phyloP scores from a whole-genome alignment of 2,888 invertebrate species.

The Heliconius ismenius region DNA sequence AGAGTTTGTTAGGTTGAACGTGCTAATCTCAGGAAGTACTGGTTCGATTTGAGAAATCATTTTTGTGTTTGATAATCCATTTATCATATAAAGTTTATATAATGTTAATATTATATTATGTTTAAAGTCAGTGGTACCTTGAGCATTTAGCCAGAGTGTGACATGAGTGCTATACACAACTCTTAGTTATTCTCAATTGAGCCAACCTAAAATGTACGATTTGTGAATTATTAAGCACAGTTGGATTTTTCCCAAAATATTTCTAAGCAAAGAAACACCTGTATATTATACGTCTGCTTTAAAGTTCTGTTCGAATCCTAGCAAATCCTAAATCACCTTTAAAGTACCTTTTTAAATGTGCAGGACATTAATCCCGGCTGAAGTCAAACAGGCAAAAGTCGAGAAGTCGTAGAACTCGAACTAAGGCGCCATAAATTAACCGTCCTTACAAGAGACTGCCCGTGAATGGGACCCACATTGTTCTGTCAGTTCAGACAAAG shows the following conservation, averaged over 20 bases:
- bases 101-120: too few relatives aligned
- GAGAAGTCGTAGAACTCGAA: slow-evolving; percentile 42
- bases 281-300: not conserved
- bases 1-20: not conserved
- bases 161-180: too few relatives aligned
- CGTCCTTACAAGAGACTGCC: slow-evolving; percentile 58
- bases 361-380: slow-evolving; percentile 39
- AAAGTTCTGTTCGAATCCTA: not conserved
- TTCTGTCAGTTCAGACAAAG: slow-evolving; percentile 72
- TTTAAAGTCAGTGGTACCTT: too few relatives aligned
- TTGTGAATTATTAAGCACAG: too few relatives aligned
- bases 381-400: slow-evolving; percentile 40
- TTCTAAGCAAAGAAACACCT: not conserved
- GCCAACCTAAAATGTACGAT: too few relatives aligned
- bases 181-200: too few relatives aligned
- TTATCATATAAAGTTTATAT: too few relatives aligned
- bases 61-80: not conserved
- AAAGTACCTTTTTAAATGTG: slow-evolving; percentile 29
- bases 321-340: slow-evolving; percentile 16
- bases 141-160: too few relatives aligned
- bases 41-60: not conserved
- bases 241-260: not conserved
- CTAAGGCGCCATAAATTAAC: slow-evolving; percentile 59
- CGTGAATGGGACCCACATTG: slow-evolving; percentile 65
- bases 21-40: not conserved